phyloP scores from a whole-genome alignment of 2,797 vertebrate species.

The Prionace glauca region DNA sequence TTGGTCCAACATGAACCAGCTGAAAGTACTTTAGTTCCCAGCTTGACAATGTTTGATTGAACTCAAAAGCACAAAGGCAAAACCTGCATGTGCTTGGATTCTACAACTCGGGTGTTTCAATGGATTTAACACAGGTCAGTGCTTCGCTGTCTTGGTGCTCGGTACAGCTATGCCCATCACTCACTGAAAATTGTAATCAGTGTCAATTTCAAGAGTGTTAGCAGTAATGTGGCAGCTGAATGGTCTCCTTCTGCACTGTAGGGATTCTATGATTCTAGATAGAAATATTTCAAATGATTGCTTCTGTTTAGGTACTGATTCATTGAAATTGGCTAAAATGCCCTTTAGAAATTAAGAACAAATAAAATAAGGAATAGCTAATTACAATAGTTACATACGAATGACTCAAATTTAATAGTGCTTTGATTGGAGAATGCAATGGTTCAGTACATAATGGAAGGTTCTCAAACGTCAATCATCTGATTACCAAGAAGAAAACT shows the following conservation, averaged over 20 bases:
- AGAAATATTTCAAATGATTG: background rate
- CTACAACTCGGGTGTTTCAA: background rate
- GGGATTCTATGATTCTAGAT: no score
- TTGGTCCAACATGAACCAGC: slow-evolving; percentile 39
- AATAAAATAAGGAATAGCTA: background rate
- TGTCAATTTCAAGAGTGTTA: background rate
- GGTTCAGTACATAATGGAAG: background rate
- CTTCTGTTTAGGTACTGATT: background rate
- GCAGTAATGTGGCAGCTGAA: background rate
- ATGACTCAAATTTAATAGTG: background rate
- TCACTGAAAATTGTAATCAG: background rate
- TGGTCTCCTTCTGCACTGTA: no score
- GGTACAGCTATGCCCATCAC: background rate
- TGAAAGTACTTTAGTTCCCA: background rate
- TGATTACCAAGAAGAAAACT: background rate
- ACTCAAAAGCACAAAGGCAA: background rate
- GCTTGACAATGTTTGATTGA: background rate
- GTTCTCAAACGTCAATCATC: background rate
- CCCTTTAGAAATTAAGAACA: background rate
- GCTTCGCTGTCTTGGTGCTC: background rate
- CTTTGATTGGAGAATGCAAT: background rate
- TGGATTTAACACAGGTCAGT: slow-evolving; percentile 27
- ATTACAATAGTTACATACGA: background rate
- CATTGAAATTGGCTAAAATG: background rate
- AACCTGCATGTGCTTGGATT: background rate